Evolutionary conservation across 2,797 vertebrate genomes (phyloP).

Genomic region (Champsocephalus gunnari): DNA sequence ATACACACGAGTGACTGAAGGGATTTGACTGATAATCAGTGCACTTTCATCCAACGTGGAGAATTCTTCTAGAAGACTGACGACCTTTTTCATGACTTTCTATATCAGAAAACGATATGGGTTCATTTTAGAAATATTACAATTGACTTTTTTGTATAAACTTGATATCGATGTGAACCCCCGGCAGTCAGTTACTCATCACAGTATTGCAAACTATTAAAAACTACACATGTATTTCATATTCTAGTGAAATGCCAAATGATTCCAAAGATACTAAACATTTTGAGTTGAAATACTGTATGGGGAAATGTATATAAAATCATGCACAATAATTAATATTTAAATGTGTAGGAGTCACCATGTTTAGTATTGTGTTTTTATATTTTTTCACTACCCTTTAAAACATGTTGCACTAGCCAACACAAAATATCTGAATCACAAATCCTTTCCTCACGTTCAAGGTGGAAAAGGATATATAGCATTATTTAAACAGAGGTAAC

Average conservation of each 20-base stretch:
- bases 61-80: neutral
- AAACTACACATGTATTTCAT: neutral
- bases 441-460: too few relatives aligned
- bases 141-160: neutral
- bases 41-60: too few relatives aligned
- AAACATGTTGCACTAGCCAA: too few relatives aligned
- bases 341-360: neutral
- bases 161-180: neutral
- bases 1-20: neutral
- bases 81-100: neutral
- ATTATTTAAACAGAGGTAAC: too few relatives aligned
- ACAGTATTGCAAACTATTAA: neutral
- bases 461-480: too few relatives aligned
- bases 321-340: neutral
- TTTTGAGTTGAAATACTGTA: too few relatives aligned
- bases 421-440: too few relatives aligned
- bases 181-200: neutral
- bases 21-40: rapidly evolving
- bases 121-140: neutral
- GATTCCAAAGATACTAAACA: neutral
- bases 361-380: neutral
- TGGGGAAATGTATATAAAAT: neutral
- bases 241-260: neutral
- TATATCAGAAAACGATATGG: neutral
- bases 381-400: neutral